Evolutionary conservation across 2,113 vertebrate genomes (phyloP).

Genomic region (Atherinomorus stipes): DNA sequence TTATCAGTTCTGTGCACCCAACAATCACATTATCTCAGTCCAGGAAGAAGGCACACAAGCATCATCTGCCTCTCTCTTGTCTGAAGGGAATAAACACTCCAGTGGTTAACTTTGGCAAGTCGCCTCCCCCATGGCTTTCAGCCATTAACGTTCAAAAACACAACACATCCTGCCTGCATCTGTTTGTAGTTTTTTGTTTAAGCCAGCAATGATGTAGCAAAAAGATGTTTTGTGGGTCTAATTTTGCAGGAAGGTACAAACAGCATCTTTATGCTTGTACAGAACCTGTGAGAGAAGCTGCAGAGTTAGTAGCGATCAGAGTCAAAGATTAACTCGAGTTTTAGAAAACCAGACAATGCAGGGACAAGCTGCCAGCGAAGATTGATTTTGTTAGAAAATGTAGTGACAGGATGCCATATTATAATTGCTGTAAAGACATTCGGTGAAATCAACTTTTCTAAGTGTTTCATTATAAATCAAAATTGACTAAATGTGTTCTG

Average conservation of each 20-base stretch:
- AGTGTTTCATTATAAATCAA: too few species aligned
- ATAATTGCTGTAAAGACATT: neutral
- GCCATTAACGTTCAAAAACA: neutral
- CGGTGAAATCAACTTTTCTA: too few species aligned
- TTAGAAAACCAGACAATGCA: conserved; percentile 22
- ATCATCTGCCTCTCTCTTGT: conserved; percentile 15
- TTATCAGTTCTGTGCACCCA: conserved; percentile 13
- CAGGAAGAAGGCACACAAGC: neutral
- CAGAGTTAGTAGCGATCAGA: conserved; percentile 50
- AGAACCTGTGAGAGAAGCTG: conserved; percentile 59
- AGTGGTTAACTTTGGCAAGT: neutral
- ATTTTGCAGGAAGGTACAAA: conserved; percentile 13
- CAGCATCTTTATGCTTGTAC: conserved; percentile 13
- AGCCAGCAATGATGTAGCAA: conserved; percentile 19
- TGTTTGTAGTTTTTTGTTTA: neutral
- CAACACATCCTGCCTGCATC: conserved; percentile 2
- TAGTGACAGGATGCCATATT: conserved; percentile 13
- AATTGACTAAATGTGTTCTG: too few species aligned
- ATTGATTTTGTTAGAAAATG: neutral
- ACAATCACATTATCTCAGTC: neutral
- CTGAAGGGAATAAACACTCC: neutral
- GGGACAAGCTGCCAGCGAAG: neutral
- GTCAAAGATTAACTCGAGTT: conserved; percentile 47
- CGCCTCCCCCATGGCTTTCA: conserved; percentile 13
- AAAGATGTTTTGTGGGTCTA: neutral